Base-by-base conservation (phyloP, 2,113 vertebrate genomes). In the Nansenia antarctica region DNA sequence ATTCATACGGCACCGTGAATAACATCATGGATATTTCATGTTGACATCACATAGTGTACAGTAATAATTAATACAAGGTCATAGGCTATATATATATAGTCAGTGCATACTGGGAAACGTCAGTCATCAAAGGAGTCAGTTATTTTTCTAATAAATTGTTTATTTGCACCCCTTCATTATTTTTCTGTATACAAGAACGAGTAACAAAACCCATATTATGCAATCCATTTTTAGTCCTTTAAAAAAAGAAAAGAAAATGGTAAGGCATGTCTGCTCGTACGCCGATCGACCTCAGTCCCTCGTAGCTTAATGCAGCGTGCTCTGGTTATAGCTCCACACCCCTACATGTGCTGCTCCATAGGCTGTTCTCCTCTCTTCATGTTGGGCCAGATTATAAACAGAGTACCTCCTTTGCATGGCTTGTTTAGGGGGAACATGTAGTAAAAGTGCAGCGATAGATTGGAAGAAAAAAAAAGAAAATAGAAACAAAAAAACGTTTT, bases 131-230 rank as follows among this genome's bases (percentile, higher is more conserved):
- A 34, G n/a, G 2, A 59, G 29, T 20, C 30, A n/a, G 2, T 22
- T 0, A n/a, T 70, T 78, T 78, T 71, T 86, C 82, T 85, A 73
- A 87, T 85, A 85, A 91, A 91, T 87, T 81, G 74, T 92, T 91
- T 91, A 90, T 89, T 91, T 81, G 88, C 86, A 89, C 80, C 76
- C 86, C 82, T 80, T 81, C 87, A 86, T 87, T 83, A 84, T 84
- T 89, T 72, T 83, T 91, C 84, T 83, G 87, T 91, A 91, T 91
- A 93, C 89, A 93, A 91, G 88, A 91, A 90, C 89, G 88, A 86
- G 88, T 92, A 91, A 92, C 87, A 93, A 93, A 92, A 92, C 86
- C 89, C 90, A 87, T 90, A 90, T n/a, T 89, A 90, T 89, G 88
- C 90, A 92, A 89, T 89, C 84, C 76, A 86, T 89, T 91, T n/a